Evolutionary conservation across 30 jellyfish, hydroid and myxozoan genomes (phyloP), one percentile per base, ranked within the genome.

Genomic region (Phacellophora camtschatica): DNA sequence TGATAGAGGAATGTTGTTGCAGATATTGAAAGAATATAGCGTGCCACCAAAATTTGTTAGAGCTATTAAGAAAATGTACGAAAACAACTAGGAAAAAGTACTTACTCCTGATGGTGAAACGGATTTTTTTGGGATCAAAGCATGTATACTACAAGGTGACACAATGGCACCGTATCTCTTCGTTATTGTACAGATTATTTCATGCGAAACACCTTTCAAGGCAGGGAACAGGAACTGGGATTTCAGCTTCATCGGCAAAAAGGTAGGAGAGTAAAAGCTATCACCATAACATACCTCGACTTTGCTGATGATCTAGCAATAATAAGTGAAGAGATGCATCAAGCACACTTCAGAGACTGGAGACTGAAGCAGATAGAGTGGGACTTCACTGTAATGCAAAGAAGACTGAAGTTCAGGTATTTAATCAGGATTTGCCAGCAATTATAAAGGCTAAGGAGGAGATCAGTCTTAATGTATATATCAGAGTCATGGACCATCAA

Each of bases 291-390:
- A 12, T 62, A 63, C 56, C 56, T 63, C 1, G 77, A 63, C 11
- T 63, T 63, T 31, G 77, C 77, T 31, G 77, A 63, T 63, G 77
- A 63, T 35, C 54, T 63, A 12, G 1, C 77, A 31, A 29, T 63
- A 63, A 10, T 29, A 1, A 63, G 1, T 18, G 56, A 63, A 31
- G 77, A 63, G 37, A 2, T 29, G 0, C 1, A 63, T 6, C 20
- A 22, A 29, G 28, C 20, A 29, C 56, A 35, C 77, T 63, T 22
- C 25, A 29, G 25, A 63, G 77, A 19, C 31, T 28, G 56, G 77
- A 63, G 37, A 20, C 56, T 18, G 37, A 63, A 30, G 77, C 69
- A 63, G 56, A 30, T 0, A 2, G 77, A 1, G 37, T 1, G 1
- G 56, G 51, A 2, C 28, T 30, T 63, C 56, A 63, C 31, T 31